These are phyloP conservation scores for Pachycephala philippinensis DNA, from an alignment of 2,113 vertebrate genomes.

Conservation along the genomic window DNA sequence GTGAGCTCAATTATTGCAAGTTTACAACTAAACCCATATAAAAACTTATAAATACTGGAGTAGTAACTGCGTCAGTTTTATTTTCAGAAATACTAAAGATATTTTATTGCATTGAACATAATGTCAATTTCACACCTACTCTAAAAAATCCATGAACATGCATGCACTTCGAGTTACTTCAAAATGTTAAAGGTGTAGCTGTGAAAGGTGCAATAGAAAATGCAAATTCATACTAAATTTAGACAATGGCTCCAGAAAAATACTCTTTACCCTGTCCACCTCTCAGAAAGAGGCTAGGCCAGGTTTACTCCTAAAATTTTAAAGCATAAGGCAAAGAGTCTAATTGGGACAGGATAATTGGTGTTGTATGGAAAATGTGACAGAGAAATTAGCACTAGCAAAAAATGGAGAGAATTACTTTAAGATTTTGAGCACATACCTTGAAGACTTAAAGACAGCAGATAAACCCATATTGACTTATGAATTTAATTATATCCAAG, in stretches of 20 bases:
- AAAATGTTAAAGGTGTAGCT: neutral
- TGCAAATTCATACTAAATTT: neutral
- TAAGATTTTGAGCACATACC: neutral
- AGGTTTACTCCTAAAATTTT: neutral
- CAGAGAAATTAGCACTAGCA: neutral
- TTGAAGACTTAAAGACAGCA: neutral
- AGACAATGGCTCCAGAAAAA: neutral
- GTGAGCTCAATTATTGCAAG: neutral
- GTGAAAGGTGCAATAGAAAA: neutral
- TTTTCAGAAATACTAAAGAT: neutral
- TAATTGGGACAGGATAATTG: neutral
- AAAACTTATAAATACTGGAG: neutral
- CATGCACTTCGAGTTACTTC: rapidly evolving
- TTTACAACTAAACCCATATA: neutral
- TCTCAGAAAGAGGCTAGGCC: neutral
- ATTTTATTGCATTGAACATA: neutral
- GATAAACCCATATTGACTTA: neutral
- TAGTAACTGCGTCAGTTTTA: neutral
- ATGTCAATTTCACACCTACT: neutral
- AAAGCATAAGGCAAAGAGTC: neutral
- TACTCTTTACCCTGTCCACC: neutral
- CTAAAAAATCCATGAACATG: neutral
- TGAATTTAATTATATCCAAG: neutral
- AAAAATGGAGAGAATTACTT: neutral
- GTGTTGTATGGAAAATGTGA: neutral